Percentiles rank a stretch among this genome's conserved stretches.
Conservation (phyloP, 2,113 vertebrate genomes). For the Himantopus leucocephalus region DNA sequence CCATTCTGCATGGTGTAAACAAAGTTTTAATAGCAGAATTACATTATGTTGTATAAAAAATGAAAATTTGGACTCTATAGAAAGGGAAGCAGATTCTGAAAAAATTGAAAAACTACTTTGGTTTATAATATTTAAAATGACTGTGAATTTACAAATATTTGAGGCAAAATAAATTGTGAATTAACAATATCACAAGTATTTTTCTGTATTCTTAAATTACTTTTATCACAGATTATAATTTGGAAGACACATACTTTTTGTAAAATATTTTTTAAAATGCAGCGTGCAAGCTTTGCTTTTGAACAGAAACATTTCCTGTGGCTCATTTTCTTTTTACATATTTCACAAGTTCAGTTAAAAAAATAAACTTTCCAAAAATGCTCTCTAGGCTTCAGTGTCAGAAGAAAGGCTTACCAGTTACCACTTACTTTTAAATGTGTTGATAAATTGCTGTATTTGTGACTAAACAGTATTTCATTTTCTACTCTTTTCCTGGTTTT, state of each 20-base stretch:
- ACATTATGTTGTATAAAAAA: neutral
- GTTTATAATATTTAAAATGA: neutral
- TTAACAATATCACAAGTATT: neutral
- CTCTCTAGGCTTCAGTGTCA: neutral
- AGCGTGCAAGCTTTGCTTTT: neutral
- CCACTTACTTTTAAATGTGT: neutral
- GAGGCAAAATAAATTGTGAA: neutral
- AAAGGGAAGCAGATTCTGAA: neutral
- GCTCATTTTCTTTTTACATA: neutral
- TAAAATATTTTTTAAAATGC: neutral
- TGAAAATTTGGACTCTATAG: neutral
- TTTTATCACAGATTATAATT: neutral
- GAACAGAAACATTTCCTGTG: neutral
- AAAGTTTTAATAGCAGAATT: neutral
- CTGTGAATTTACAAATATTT: neutral
- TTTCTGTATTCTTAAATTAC: neutral
- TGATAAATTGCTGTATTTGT: neutral
- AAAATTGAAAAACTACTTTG: neutral
- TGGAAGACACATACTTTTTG: neutral
- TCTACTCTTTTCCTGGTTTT: neutral
- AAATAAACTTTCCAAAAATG: neutral
- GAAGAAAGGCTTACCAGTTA: neutral
- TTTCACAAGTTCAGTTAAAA: neutral
- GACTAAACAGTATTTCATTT: neutral
- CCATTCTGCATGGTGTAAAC: neutral